Percentiles rank a stretch among this genome's conserved stretches.
phyloP scores from a whole-genome alignment of 1,140 invertebrate species.

The Melitaea cinxia region DNA sequence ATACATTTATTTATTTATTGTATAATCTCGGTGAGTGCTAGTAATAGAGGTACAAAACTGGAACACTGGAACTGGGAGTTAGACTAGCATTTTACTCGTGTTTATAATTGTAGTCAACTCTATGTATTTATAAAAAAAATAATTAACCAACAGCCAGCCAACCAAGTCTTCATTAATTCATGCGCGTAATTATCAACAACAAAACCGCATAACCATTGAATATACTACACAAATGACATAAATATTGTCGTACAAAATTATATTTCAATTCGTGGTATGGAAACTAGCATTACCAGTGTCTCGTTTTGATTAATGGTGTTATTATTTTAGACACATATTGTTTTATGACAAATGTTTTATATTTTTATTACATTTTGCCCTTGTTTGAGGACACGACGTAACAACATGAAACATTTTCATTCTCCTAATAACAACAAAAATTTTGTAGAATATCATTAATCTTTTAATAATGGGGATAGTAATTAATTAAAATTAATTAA shows the following conservation, averaged over 20 bases:
- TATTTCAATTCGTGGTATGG: conserved; percentile 7
- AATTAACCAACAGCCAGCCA: neutral
- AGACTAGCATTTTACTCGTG: too few relatives aligned
- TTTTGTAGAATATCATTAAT: too few relatives aligned
- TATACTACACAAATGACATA: conserved; percentile 5
- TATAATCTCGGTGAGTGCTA: too few relatives aligned
- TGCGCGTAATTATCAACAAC: conserved; percentile 6
- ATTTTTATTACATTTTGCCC: neutral
- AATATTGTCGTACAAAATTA: conserved; percentile 7
- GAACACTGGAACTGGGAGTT: too few relatives aligned
- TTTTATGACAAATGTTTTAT: neutral
- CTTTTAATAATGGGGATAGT: too few relatives aligned
- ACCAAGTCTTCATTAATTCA: conserved; percentile 3
- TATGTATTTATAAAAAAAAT: neutral
- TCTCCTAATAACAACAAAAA: too few relatives aligned
- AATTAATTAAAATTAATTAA: too few relatives aligned
- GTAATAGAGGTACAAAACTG: too few relatives aligned
- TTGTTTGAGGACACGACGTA: neutral
- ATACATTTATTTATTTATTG: too few relatives aligned
- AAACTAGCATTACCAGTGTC: conserved; percentile 6
- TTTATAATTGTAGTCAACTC: neutral
- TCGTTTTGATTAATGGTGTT: conserved; percentile 1
- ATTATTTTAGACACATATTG: neutral
- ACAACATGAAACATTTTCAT: too few relatives aligned
- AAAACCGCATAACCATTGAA: conserved; percentile 1